These are phyloP conservation scores for Labroides dimidiatus DNA, from an alignment of 2,797 vertebrate genomes.

Conservation along the genomic window DNA sequence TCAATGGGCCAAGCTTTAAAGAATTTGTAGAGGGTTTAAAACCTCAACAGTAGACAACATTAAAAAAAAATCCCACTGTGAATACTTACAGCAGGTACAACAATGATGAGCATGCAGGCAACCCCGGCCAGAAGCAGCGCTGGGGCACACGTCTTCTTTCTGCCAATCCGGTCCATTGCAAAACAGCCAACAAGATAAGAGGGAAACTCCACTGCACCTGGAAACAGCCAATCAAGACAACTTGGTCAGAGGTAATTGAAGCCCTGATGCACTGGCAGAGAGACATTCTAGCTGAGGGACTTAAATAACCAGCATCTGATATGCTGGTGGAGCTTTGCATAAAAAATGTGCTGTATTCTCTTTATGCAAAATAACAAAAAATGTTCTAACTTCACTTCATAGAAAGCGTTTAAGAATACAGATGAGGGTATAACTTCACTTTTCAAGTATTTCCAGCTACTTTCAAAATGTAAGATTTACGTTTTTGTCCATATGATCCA, in stretches of 20 bases:
- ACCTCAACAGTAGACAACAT: no score
- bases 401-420: no score
- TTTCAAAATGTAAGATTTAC: no score
- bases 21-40: no score
- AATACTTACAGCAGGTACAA: slow-evolving; percentile 83
- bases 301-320: slow-evolving; percentile 37
- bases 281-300: slow-evolving; percentile 24
- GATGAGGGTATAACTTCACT: no score
- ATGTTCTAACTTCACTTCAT: no score
- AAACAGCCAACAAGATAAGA: slow-evolving; percentile 90
- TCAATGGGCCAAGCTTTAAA: no score
- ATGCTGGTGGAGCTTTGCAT: slow-evolving; percentile 6
- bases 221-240: slow-evolving; percentile 64
- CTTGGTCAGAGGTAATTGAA: slow-evolving; percentile 27
- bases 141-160: slow-evolving; percentile 89
- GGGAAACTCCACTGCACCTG: slow-evolving; percentile 93
- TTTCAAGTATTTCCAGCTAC: no score
- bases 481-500: no score
- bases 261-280: slow-evolving; percentile 13
- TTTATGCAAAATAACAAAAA: neutral
- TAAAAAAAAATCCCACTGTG: neutral
- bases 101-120: slow-evolving; percentile 87
- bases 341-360: neutral
- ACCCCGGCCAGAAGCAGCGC: slow-evolving; percentile 87
- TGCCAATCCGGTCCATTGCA: slow-evolving; percentile 90